Conservation (phyloP, 30 jellyfish, hydroid and myxozoan genomes). For the Hydra vulgaris region DNA sequence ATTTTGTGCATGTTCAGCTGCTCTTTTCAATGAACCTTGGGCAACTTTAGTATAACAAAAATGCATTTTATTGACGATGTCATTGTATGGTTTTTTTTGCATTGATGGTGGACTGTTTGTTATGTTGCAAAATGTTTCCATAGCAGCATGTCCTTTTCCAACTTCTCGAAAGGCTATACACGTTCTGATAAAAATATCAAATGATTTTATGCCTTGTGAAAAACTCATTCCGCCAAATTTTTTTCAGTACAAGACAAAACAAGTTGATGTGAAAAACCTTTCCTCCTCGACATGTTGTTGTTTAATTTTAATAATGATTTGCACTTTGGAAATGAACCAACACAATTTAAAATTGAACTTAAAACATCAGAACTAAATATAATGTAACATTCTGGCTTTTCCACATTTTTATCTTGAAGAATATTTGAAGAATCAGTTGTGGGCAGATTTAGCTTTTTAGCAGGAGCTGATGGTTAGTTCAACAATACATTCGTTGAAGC, state of each 20-base stretch:
- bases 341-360: neutral
- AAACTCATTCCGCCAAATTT: too few species aligned
- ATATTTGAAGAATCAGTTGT: neutral
- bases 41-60: conserved; percentile 19
- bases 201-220: conserved; percentile 11
- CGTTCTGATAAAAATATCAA: conserved; percentile 1
- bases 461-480: neutral
- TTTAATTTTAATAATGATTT: too few species aligned
- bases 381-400: neutral
- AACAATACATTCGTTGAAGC: neutral
- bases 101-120: conserved; percentile 16
- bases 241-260: too few species aligned
- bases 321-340: neutral
- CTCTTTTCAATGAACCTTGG: conserved; percentile 5
- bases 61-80: conserved; percentile 8
- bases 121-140: conserved; percentile 14
- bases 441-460: neutral
- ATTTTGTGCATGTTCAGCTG: conserved; percentile 13
- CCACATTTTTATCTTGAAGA: neutral
- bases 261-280: too few species aligned
- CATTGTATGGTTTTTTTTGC: conserved; percentile 5
- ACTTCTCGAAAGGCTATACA: neutral
- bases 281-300: too few species aligned
- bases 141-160: conserved; percentile 2
- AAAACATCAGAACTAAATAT: neutral